These are phyloP conservation scores for Hartigia nigra DNA, from an alignment of 2,888 invertebrate genomes.

Conservation along the genomic window DNA sequence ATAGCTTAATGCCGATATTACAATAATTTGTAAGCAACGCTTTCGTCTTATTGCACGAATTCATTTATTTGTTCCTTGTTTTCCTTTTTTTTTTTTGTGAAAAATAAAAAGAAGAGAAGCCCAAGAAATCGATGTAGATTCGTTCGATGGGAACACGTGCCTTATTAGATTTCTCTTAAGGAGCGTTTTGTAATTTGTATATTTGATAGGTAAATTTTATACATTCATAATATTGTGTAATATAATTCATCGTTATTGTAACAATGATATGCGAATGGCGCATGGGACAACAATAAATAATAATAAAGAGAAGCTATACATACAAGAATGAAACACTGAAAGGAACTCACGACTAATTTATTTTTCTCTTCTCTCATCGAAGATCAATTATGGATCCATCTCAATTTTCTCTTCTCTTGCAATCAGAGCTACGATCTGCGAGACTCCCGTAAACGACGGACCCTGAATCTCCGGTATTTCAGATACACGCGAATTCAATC, in stretches of 20 bases:
- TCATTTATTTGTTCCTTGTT: not conserved
- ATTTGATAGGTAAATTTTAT: slow-evolving; percentile 57
- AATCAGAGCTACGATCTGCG: not conserved
- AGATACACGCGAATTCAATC: not conserved
- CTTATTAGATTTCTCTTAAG: not conserved
- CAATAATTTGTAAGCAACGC: not conserved
- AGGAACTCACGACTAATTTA: not conserved
- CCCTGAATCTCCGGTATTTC: not conserved
- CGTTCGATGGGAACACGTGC: not conserved
- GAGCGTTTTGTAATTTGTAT: slow-evolving; percentile 35
- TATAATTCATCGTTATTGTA: slow-evolving; percentile 37
- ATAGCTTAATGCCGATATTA: not conserved
- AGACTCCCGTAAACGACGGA: not conserved
- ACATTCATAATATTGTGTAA: slow-evolving; percentile 47
- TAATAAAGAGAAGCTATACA: not conserved
- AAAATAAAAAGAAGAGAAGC: not conserved
- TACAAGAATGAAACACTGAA: not conserved
- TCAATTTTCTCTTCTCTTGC: not conserved
- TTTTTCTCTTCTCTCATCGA: not conserved
- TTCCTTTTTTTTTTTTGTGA: not conserved
- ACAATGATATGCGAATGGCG: slow-evolving; percentile 52
- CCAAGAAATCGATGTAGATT: not conserved
- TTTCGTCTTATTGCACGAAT: not conserved
- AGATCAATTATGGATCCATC: not conserved
- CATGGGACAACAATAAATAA: slow-evolving; percentile 20